phyloP scores from a whole-genome alignment of 92 coral and sea anemone species.

The Scolanthus callimorphus region DNA sequence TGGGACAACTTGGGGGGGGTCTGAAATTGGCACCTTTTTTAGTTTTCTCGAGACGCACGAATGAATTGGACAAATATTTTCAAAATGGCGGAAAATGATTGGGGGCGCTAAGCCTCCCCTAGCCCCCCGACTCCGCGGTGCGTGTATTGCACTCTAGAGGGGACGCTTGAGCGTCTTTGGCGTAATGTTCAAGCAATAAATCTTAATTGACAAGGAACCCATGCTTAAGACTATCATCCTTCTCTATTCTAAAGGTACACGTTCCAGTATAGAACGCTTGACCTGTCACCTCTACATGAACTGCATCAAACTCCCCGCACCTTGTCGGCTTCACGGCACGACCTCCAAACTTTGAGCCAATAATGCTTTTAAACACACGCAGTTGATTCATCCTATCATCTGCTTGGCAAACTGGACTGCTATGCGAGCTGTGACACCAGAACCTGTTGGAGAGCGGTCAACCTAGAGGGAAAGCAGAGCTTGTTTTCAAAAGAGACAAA shows the following conservation, averaged over 20 bases:
- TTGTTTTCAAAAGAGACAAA: too few species aligned
- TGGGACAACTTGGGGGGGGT: too few species aligned
- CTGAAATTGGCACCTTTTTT: too few species aligned
- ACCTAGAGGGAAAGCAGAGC: too few species aligned
- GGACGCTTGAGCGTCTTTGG: too few species aligned
- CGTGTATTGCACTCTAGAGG: too few species aligned
- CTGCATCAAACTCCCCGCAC: constrained; percentile 95
- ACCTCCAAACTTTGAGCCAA: constrained; percentile 92
- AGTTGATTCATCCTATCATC: constrained; percentile 70
- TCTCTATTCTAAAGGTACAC: constrained; percentile 78
- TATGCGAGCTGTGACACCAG: constrained; percentile 96
- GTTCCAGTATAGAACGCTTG: constrained; percentile 90
- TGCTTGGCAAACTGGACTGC: constrained; percentile 90
- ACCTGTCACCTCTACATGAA: constrained; percentile 94
- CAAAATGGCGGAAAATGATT: too few species aligned
- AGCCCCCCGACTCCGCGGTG: too few species aligned
- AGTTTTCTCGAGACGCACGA: too few species aligned
- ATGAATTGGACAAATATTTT: too few species aligned
- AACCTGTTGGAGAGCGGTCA: constrained; percentile 93
- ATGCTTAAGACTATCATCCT: constrained; percentile 80
- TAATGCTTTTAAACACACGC: constrained; percentile 75
- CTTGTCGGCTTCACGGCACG: constrained; percentile 74
- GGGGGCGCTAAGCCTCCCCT: too few species aligned
- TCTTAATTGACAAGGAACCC: constrained; percentile 63
- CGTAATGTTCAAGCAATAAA: too few species aligned